A percentile compares a stretch with the other conserved stretches of the same genome.
phyloP scores from a whole-genome alignment of 2,888 invertebrate genomes.

The Nowickia ferox region DNA sequence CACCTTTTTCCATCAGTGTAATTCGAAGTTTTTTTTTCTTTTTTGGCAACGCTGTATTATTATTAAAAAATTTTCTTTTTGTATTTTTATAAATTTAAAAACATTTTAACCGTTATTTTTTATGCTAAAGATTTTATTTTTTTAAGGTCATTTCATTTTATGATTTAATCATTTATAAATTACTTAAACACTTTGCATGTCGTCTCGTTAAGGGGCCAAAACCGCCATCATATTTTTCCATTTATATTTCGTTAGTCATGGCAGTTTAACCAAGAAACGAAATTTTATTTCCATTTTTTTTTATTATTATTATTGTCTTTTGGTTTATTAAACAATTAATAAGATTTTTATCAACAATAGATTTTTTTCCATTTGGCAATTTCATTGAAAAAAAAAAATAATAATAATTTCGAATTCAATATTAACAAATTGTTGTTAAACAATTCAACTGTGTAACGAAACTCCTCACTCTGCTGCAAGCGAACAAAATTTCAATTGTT shows the following conservation, averaged over 20 bases:
- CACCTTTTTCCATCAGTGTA: neutral
- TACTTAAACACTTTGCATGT: slow-evolving; percentile 27
- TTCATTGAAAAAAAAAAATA: slow-evolving; percentile 57
- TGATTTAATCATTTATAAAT: slow-evolving; percentile 38
- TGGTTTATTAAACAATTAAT: slow-evolving; percentile 67
- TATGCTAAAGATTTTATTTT: slow-evolving; percentile 3
- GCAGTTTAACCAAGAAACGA: slow-evolving; percentile 51
- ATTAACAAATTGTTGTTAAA: slow-evolving; percentile 50
- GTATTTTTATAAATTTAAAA: neutral
- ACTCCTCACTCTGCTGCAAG: slow-evolving; percentile 18
- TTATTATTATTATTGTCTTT: slow-evolving; percentile 33
- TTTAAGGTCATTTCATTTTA: slow-evolving; percentile 49
- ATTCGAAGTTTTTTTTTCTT: neutral
- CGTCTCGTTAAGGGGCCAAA: slow-evolving; percentile 10
- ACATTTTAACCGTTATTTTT: slow-evolving; percentile 29
- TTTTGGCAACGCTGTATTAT: neutral
- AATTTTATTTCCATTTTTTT: slow-evolving; percentile 32
- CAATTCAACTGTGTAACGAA: slow-evolving; percentile 38
- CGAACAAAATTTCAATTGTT: slow-evolving; percentile 52
- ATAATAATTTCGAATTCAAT: slow-evolving; percentile 50
- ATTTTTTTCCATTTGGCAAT: slow-evolving; percentile 63
- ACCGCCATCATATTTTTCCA: slow-evolving; percentile 10
- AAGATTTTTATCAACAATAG: slow-evolving; percentile 66
- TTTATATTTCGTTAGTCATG: slow-evolving; percentile 39
- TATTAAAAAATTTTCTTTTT: neutral